A percentile compares a stretch with the other conserved stretches of the same genome.
phyloP scores from a whole-genome alignment of 2,888 invertebrate species.

The Agrotis puta region DNA sequence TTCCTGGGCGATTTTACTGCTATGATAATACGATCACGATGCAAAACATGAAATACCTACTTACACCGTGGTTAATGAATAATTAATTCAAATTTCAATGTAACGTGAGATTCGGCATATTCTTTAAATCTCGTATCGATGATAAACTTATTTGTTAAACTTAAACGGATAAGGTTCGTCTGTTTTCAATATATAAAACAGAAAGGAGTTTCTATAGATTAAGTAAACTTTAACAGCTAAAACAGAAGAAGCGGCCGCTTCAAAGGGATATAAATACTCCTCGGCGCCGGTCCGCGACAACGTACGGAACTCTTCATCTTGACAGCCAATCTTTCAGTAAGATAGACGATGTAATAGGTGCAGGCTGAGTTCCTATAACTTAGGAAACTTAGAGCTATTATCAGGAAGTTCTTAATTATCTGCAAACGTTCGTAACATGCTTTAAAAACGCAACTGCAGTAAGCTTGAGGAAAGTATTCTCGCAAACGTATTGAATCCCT shows the following conservation, averaged over 20 bases:
- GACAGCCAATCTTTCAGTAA: slow-evolving; percentile 70
- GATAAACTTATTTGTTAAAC: slow-evolving; percentile 15
- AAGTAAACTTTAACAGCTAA: slow-evolving; percentile 75
- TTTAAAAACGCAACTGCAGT: not conserved
- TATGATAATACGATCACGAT: too few species aligned
- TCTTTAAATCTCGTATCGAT: not conserved
- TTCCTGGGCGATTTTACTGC: too few species aligned
- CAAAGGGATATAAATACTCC: slow-evolving; percentile 83
- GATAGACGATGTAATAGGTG: slow-evolving; percentile 62
- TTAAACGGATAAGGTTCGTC: slow-evolving; percentile 11
- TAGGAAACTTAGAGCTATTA: slow-evolving; percentile 15
- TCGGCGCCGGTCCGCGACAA: slow-evolving; percentile 73
- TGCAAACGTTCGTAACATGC: not conserved
- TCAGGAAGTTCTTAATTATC: not conserved
- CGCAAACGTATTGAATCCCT: not conserved
- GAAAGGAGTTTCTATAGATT: slow-evolving; percentile 61
- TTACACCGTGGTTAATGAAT: too few species aligned
- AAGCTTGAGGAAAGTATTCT: not conserved
- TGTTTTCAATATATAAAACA: slow-evolving; percentile 55
- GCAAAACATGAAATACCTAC: too few species aligned
- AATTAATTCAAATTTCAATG: not conserved
- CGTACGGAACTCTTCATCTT: slow-evolving; percentile 73
- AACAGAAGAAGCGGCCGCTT: slow-evolving; percentile 77
- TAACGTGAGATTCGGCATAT: not conserved
- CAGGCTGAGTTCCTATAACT: slow-evolving; percentile 40